Evolutionary conservation across 1,140 invertebrate genomes (phyloP).

Genomic region (Euura saliciscinereae): DNA sequence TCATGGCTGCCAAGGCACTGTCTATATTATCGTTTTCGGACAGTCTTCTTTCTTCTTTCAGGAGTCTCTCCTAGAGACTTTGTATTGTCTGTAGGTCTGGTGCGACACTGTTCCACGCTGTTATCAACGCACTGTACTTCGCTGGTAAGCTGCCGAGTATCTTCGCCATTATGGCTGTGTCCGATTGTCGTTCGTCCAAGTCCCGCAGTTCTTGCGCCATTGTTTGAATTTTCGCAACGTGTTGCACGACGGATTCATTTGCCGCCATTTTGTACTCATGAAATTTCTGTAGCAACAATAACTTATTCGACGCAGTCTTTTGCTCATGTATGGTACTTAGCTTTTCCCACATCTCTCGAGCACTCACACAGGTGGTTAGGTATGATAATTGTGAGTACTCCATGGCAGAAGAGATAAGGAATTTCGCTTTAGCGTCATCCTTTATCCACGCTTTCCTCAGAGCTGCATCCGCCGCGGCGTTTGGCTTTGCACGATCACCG

Average conservation of each 20-base stretch:
- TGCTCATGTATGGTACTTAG: slow-evolving; percentile 9
- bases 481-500: slow-evolving; percentile 8
- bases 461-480: background rate
- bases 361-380: slow-evolving; percentile 8
- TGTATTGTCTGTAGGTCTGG: background rate
- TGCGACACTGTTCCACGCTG: background rate
- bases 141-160: background rate
- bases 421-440: slow-evolving; percentile 23
- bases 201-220: slow-evolving; percentile 12
- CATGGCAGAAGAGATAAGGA: slow-evolving; percentile 18
- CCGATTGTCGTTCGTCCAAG: slow-evolving; percentile 10
- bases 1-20: background rate
- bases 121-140: background rate
- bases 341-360: slow-evolving; percentile 23
- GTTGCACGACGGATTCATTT: slow-evolving; percentile 13
- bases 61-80: slow-evolving; percentile 12
- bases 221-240: slow-evolving; percentile 11
- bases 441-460: slow-evolving; percentile 14
- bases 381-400: slow-evolving; percentile 15
- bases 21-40: background rate
- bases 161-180: slow-evolving; percentile 9
- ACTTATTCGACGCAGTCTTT: slow-evolving; percentile 15
- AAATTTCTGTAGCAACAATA: slow-evolving; percentile 16
- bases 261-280: background rate
- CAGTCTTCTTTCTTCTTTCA: slow-evolving; percentile 9